Percentiles rank a stretch among this genome's conserved stretches.
Conservation (phyloP, 2,113 vertebrate genomes). For the Cygnus buccinator region DNA sequence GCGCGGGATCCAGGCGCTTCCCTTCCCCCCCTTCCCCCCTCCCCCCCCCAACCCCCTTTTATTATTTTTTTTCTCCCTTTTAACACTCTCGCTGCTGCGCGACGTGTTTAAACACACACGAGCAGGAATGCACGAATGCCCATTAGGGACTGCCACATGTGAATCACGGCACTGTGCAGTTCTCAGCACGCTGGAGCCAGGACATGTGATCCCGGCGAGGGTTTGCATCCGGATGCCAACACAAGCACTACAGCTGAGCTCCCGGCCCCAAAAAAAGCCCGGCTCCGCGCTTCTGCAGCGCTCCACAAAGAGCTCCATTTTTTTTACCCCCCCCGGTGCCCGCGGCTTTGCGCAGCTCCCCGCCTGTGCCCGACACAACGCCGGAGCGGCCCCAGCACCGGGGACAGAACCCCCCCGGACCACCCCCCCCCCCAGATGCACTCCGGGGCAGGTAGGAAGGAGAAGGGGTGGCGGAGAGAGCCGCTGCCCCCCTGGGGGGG, state of each 20-base stretch:
- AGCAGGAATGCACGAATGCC: slow-evolving; percentile 72
- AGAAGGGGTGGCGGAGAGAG: not conserved
- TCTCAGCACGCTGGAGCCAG: slow-evolving; percentile 80
- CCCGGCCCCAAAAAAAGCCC: slow-evolving; percentile 58
- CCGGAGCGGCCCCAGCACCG: not conserved
- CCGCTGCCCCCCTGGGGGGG: not conserved
- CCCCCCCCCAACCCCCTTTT: too few relatives aligned
- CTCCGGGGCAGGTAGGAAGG: not conserved
- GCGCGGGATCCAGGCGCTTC: slow-evolving; percentile 34
- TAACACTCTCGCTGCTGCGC: slow-evolving; percentile 27
- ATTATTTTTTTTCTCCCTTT: not conserved
- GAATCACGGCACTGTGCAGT: slow-evolving; percentile 79
- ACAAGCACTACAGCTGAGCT: slow-evolving; percentile 80
- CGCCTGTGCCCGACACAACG: not conserved
- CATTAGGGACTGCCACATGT: slow-evolving; percentile 71
- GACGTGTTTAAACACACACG: slow-evolving; percentile 58
- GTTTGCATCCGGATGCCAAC: slow-evolving; percentile 79
- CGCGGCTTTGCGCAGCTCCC: not conserved
- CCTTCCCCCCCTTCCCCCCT: not conserved
- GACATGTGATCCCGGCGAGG: slow-evolving; percentile 79
- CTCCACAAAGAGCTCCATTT: slow-evolving; percentile 53
- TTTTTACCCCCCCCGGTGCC: not conserved
- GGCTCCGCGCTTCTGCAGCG: slow-evolving; percentile 49
- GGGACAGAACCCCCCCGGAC: not conserved
- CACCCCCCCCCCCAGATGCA: not conserved